Evolutionary conservation across 2,113 vertebrate genomes (phyloP), one percentile per base, ranked within the genome.

Genomic region (Uria lomvia): DNA sequence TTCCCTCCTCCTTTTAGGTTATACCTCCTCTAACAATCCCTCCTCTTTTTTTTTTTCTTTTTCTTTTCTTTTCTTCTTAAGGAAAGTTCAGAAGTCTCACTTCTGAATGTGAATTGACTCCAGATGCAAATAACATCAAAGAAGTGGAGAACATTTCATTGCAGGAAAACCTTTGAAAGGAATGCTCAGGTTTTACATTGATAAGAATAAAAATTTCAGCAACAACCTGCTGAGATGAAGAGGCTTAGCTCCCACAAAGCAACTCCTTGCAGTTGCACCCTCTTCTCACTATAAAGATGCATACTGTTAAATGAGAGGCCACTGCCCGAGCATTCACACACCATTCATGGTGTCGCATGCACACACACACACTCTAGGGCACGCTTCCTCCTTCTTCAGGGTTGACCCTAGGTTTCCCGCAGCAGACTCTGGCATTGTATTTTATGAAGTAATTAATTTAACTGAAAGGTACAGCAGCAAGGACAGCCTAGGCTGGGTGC

Each of bases 81-180:
- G 34, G 8, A n/a, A 86, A 89, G 24, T 67, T 91, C 36, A 77
- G 23, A 95, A 50, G 77, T 19, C 10, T 40, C 59, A 38, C 34
- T 91, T 87, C 77, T 93, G 40, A 94, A 90, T 53, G 29, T 49
- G 74, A 91, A 84, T 77, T 83, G 34, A 79, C 45, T 92, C 55
- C 56, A 89, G 86, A 91, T 87, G 73, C 52, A 94, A 45, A 49
- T n/a, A 78, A 82, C 56, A 91, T 63, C 72, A 87, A 91, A 94
- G 83, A 72, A 88, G 21, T 34, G 11, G 45, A 88, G 60, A 90
- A 92, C 32, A 76, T 21, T 67, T 79, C 91, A 67, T 27, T 32
- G 50, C 34, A 91, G n/a, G 23, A 84, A 86, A 92, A 58, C 20
- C 27, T 90, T 53, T 70, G 55, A 77, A 91, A 92, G 15, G 59